Conservation (phyloP, 2,113 vertebrate genomes). For the Climacteris rufus region DNA sequence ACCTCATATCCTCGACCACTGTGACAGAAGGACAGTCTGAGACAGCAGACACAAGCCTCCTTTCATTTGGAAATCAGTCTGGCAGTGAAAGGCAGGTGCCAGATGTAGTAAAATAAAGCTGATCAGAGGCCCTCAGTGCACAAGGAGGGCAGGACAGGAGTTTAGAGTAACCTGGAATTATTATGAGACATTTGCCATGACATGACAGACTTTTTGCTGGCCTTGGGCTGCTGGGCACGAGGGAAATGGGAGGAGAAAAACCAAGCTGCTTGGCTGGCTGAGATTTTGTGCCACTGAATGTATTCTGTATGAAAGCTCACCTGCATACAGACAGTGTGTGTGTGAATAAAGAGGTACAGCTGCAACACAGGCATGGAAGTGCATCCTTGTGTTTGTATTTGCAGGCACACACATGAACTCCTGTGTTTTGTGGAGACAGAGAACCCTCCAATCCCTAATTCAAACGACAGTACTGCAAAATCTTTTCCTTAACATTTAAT, state of each 20-base stretch:
- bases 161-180: neutral
- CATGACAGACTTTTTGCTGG: neutral
- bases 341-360: neutral
- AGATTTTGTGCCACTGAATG: neutral
- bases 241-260: neutral
- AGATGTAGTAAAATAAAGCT: neutral
- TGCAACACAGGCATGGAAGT: too few species aligned
- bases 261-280: neutral
- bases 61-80: neutral
- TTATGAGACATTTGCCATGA: neutral
- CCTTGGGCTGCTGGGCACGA: neutral
- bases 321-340: fast-evolving
- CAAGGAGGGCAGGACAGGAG: neutral
- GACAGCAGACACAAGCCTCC: neutral
- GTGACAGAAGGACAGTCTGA: neutral
- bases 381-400: neutral
- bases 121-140: neutral
- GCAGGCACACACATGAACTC: neutral
- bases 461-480: neutral
- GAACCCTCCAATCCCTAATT: neutral
- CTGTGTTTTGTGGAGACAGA: neutral
- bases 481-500: neutral
- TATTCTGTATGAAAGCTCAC: neutral
- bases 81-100: neutral
- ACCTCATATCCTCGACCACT: neutral